phyloP scores from a whole-genome alignment of 2,797 vertebrate species.

The Gymnodraco acuticeps region DNA sequence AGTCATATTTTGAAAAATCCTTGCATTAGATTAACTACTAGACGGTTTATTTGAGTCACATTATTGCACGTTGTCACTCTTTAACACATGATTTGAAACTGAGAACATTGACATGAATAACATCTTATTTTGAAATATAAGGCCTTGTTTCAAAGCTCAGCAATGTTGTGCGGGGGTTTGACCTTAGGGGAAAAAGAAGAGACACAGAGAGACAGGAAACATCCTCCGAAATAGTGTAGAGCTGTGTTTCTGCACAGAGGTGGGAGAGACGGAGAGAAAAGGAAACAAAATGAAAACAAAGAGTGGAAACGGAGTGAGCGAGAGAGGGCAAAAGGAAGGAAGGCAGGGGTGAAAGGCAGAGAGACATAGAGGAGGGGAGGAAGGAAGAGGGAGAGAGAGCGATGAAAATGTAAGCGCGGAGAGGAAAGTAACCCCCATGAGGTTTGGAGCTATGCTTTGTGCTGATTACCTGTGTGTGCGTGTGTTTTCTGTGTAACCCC shows the following conservation, averaged over 20 bases:
- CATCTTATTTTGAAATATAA: conserved; percentile 8
- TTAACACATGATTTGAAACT: neutral
- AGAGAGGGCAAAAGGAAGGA: conserved; percentile 59
- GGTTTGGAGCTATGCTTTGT: conserved; percentile 27
- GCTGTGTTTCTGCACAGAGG: conserved; percentile 23
- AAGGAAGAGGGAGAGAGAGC: conserved; percentile 66
- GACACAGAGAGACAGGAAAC: conserved; percentile 28
- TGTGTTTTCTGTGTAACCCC: conserved; percentile 19
- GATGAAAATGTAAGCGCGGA: conserved; percentile 49
- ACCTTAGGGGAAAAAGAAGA: conserved; percentile 6
- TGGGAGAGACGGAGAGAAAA: conserved; percentile 31
- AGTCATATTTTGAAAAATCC: neutral
- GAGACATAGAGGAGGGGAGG: conserved; percentile 53
- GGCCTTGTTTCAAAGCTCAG: conserved; percentile 14
- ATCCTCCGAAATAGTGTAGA: conserved; percentile 16
- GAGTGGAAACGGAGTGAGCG: conserved; percentile 30
- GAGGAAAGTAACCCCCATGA: conserved; percentile 53
- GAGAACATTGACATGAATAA: neutral
- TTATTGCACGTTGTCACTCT: no score
- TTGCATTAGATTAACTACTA: neutral
- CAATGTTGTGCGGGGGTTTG: conserved; percentile 6
- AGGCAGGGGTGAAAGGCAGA: conserved; percentile 69
- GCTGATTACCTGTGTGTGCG: conserved; percentile 33
- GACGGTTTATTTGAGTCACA: neutral
- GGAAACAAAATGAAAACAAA: conserved; percentile 2